Percentiles rank a stretch among this genome's conserved stretches.
Evolutionary conservation across 2,113 vertebrate species (phyloP).

Genomic region (Dinomys branickii): DNA sequence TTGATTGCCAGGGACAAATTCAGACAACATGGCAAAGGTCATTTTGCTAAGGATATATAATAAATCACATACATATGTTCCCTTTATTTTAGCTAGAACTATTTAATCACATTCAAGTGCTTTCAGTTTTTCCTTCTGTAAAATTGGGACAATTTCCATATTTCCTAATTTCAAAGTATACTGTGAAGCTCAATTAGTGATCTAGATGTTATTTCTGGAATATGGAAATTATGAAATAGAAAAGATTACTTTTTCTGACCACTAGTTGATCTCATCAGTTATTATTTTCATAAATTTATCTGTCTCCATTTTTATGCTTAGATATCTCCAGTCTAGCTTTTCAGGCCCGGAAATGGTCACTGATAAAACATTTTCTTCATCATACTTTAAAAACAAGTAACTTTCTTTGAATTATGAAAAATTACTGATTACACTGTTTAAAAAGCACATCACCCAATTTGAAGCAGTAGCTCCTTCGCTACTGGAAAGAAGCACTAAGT

Average conservation of each 20-base stretch:
- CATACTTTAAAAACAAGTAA: background rate
- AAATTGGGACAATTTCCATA: background rate
- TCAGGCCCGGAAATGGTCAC: background rate
- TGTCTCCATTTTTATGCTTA: background rate
- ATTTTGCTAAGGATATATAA: background rate
- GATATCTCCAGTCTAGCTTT: background rate
- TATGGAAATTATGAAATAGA: background rate
- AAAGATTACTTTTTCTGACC: background rate
- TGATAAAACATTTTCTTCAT: background rate
- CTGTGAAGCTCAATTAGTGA: background rate
- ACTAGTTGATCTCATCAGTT: background rate
- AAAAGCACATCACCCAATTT: slow-evolving; percentile 10
- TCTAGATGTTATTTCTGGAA: background rate
- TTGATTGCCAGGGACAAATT: background rate
- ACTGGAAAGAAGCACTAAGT: background rate
- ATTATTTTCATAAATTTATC: slow-evolving; percentile 6
- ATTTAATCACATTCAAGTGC: background rate
- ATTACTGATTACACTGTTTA: background rate
- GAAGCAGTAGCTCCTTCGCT: background rate
- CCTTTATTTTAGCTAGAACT: slow-evolving; percentile 15
- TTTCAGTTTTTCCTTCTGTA: background rate
- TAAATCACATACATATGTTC: background rate
- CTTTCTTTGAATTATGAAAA: background rate
- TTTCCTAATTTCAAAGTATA: background rate
- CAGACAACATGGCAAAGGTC: background rate